Evolutionary conservation across 2,888 invertebrate genomes (phyloP).

Genomic region (Heteromurus nitidus): DNA sequence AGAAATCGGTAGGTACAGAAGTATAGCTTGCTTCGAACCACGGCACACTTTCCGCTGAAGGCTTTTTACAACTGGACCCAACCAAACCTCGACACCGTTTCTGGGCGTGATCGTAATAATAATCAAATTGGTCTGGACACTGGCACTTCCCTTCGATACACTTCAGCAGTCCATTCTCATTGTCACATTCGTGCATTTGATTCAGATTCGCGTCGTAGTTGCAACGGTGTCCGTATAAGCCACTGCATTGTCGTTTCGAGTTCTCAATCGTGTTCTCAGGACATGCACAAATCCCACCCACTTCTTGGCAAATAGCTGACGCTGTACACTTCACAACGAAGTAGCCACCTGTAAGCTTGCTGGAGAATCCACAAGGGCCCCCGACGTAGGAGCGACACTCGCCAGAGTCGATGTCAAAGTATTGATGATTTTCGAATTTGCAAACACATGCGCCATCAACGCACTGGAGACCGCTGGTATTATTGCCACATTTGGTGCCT

Average conservation of each 20-base stretch:
- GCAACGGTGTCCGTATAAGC: background rate
- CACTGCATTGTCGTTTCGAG: constrained; percentile 1
- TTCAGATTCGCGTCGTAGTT: constrained; percentile 8
- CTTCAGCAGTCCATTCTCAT: constrained; percentile 1
- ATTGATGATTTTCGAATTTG: background rate
- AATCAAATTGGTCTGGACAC: background rate
- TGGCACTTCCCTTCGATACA: constrained; percentile 8
- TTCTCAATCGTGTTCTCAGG: background rate
- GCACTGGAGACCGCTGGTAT: background rate
- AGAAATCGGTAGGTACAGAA: background rate
- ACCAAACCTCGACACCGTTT: background rate
- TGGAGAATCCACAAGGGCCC: background rate
- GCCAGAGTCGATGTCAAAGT: background rate
- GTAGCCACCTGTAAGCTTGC: background rate
- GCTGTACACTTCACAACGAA: constrained; percentile 2
- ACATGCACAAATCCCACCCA: background rate
- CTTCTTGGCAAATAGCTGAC: background rate
- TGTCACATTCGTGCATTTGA: constrained; percentile 9
- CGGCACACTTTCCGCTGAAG: background rate
- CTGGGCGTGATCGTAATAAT: background rate
- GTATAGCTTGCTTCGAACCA: constrained; percentile 8
- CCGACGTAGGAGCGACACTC: background rate
- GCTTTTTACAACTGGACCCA: background rate
- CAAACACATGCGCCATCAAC: background rate
- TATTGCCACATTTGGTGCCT: background rate